Percentiles rank a stretch among this genome's conserved stretches.
Evolutionary conservation across 2,797 vertebrate genomes (phyloP).

Genomic region (Falco columbarius): DNA sequence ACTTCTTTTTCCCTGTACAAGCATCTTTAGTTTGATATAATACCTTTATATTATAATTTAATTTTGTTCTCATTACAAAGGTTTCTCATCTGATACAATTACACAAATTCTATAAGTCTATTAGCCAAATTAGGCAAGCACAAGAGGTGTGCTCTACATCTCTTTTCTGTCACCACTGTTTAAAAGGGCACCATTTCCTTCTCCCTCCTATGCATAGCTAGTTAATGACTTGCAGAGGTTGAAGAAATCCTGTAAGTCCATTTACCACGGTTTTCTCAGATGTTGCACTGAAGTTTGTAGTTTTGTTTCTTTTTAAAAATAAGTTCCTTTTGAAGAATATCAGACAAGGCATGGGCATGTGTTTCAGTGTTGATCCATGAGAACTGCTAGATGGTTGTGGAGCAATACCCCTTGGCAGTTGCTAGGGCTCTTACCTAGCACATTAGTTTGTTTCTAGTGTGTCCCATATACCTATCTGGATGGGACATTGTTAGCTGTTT

Average conservation of each 20-base stretch:
- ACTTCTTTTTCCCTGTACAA: background rate
- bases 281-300: background rate
- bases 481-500: background rate
- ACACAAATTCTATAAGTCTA: background rate
- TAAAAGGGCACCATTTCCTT: background rate
- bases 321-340: background rate
- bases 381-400: accelerated
- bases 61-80: background rate
- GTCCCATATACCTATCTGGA: background rate
- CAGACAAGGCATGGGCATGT: background rate
- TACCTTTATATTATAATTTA: background rate
- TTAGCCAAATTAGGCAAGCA: background rate
- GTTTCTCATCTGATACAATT: background rate
- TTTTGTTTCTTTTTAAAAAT: background rate
- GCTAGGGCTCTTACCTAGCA: background rate
- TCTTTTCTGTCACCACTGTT: background rate
- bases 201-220: background rate
- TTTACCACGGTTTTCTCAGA: background rate
- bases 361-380: background rate
- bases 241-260: background rate
- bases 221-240: background rate
- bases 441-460: background rate
- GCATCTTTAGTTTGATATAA: background rate
- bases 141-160: background rate
- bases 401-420: background rate